Evolutionary conservation across 2,888 invertebrate genomes (phyloP).

Genomic region (Nesidiocoris tenuis): DNA sequence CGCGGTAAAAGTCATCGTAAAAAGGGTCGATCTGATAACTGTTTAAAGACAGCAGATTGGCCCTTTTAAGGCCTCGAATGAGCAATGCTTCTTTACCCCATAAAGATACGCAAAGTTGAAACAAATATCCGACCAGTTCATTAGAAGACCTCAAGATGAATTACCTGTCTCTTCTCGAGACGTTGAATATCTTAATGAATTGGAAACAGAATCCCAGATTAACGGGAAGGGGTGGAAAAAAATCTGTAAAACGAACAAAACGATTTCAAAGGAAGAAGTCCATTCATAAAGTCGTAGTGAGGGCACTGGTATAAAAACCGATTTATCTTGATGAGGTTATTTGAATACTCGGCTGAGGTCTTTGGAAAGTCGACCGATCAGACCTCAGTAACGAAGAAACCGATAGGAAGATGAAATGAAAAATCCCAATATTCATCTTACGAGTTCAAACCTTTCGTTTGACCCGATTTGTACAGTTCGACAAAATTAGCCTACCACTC

Average conservation of each 20-base stretch:
- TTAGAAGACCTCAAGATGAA: neutral
- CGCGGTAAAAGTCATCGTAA: no score
- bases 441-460: no score
- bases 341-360: conserved; percentile 25
- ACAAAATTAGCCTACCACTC: no score
- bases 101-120: neutral
- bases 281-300: conserved; percentile 20
- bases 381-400: no score
- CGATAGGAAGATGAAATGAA: no score
- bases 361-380: conserved; percentile 2
- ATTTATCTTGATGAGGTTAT: conserved; percentile 34
- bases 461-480: no score
- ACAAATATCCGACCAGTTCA: neutral
- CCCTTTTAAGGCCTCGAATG: no score
- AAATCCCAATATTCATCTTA: no score
- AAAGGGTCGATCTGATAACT: no score
- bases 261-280: conserved; percentile 4
- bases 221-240: conserved; percentile 8
- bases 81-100: no score
- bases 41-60: no score
- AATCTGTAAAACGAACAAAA: neutral
- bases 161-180: neutral
- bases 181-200: conserved; percentile 33
- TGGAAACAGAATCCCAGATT: conserved; percentile 20
- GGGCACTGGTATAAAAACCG: conserved; percentile 23